These are phyloP conservation scores for Paratrypauchen microcephalus DNA, from an alignment of 2,797 vertebrate genomes.

Conservation along the genomic window DNA sequence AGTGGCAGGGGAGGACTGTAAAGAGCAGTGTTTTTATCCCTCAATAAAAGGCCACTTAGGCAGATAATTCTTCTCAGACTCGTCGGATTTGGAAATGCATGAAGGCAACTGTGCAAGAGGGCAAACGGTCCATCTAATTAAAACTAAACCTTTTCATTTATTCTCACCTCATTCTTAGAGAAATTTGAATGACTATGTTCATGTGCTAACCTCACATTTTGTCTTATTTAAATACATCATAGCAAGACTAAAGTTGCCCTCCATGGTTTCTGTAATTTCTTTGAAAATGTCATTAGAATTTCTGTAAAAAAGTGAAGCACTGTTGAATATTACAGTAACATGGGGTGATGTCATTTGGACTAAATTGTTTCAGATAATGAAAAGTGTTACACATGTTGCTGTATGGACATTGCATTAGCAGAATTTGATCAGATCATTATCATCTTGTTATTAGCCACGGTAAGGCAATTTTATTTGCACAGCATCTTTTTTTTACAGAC, in stretches of 20 bases:
- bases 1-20: conserved; percentile 58
- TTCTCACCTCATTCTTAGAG: conserved; percentile 37
- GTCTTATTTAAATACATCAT: conserved; percentile 69
- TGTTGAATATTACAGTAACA: not conserved
- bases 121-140: conserved; percentile 75
- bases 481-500: too few relatives aligned
- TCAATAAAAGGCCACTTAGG: conserved; percentile 79
- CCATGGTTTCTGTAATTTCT: conserved; percentile 48
- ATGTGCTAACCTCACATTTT: conserved; percentile 5
- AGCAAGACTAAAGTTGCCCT: conserved; percentile 43
- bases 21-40: conserved; percentile 73
- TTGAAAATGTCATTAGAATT: not conserved
- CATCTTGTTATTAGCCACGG: too few relatives aligned
- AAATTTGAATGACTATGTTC: too few relatives aligned
- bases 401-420: too few relatives aligned
- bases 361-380: too few relatives aligned
- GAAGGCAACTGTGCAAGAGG: conserved; percentile 69
- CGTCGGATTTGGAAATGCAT: conserved; percentile 67
- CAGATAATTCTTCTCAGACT: conserved; percentile 72
- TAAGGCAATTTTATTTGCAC: too few relatives aligned
- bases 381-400: too few relatives aligned
- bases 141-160: conserved; percentile 61
- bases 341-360: too few relatives aligned
- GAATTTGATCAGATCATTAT: too few relatives aligned
- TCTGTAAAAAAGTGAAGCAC: not conserved